phyloP scores from a whole-genome alignment of 2,113 vertebrate genomes.

The Corythornis vintsioides region DNA sequence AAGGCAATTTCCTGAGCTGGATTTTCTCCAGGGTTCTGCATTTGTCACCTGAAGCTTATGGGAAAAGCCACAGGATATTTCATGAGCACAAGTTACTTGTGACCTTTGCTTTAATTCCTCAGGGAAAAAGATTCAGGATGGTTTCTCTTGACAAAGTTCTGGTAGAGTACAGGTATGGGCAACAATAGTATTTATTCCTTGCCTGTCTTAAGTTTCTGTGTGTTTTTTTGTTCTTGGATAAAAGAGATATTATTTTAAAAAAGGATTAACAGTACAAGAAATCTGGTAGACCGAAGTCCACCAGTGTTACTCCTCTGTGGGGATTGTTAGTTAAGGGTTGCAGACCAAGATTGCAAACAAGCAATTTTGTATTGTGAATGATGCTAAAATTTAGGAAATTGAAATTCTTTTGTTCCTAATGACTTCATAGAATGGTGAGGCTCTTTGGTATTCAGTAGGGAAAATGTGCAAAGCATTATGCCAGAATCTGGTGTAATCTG shows the following conservation, averaged over 20 bases:
- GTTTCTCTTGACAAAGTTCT: not conserved
- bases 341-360: not conserved
- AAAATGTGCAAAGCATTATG: not conserved
- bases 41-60: constrained; percentile 26
- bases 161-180: not conserved
- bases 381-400: not conserved
- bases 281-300: not conserved
- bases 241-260: not conserved
- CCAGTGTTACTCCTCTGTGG: not conserved
- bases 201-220: not conserved
- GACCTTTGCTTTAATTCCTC: not conserved
- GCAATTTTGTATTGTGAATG: not conserved
- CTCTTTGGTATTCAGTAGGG: not conserved
- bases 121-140: not conserved
- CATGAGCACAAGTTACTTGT: not conserved
- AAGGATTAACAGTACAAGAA: not conserved
- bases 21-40: constrained; percentile 17
- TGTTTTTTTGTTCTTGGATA: not conserved
- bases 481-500: not conserved
- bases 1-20: constrained; percentile 40
- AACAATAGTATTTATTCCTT: not conserved
- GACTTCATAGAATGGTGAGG: not conserved
- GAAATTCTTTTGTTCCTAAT: not conserved
- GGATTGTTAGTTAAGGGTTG: not conserved
- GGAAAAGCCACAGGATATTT: constrained; percentile 3